Evolutionary conservation across 2,113 vertebrate species (phyloP).

Genomic region (Rhynchomys soricoides): DNA sequence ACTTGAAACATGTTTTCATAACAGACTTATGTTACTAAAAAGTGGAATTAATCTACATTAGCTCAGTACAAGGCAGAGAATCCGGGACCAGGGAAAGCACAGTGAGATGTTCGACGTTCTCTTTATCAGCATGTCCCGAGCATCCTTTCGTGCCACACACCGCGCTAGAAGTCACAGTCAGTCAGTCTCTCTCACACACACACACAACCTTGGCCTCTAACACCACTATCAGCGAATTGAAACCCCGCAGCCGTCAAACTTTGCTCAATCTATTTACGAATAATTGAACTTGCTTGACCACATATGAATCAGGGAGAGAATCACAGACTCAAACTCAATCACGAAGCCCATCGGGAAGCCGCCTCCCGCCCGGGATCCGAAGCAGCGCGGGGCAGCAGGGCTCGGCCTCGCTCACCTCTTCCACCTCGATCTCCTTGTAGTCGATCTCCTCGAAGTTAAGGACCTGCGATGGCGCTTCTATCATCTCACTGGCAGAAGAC

Average conservation of each 20-base stretch:
- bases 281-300: not conserved
- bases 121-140: not conserved
- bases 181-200: not conserved
- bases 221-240: not conserved
- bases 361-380: not conserved
- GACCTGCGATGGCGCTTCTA: constrained; percentile 94
- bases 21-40: not conserved
- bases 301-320: not conserved
- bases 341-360: not conserved
- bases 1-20: constrained; percentile 2
- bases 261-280: not conserved
- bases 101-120: not conserved
- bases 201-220: not conserved
- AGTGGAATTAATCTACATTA: not conserved
- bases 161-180: not conserved
- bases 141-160: not conserved
- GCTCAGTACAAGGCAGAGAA: not conserved
- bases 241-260: not conserved
- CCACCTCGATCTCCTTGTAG: constrained; percentile 96
- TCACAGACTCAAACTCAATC: not conserved
- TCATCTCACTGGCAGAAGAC: constrained; percentile 92
- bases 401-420: constrained; percentile 90
- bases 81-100: not conserved
- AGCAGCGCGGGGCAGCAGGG: not conserved
- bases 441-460: constrained; percentile 98